Evolutionary conservation across 2,888 invertebrate species (phyloP), one percentile per base, ranked within the genome.

Genomic region (Oxyscelio sp.): DNA sequence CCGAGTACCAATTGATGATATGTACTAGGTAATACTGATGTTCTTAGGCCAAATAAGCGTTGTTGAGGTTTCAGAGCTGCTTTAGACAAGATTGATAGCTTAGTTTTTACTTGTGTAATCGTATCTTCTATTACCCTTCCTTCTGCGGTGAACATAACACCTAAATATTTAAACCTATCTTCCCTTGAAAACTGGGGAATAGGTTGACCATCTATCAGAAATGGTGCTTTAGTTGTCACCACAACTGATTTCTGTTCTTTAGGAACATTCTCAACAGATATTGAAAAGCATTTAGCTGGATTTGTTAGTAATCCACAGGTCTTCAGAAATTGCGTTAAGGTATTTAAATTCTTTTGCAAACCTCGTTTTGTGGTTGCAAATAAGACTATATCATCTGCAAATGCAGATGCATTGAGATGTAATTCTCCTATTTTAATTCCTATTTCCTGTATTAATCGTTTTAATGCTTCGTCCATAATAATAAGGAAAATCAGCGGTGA

Each of bases 1-100:
- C 92, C 94, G 2, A 94, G 81, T 70, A 90, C 91, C 13, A 94
- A 50, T 5, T 85, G 87, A 83, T 94, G 94, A 56, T 92, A 85
- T 71, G 70, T 31, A 0, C 21, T n/a, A 0, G 87, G 87, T 0
- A 87, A 2, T 0, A 86, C 48, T 13, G 79, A 27, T 0, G 50
- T 59, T 19, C 85, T 40, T 5, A 85, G 31, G 0, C 80, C 86
- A 21, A 73, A 87, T 0, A 89, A 45, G 4, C 87, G 27, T 17
- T 87, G 86, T 21, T 89, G 87, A 2, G 86, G 85, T 38, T 85
- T 85, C 0, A 88, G 17, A 0, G 85, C 75, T 2, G 87, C 87
- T 54, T 22, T 50, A 3, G 59, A 43, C 0, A 88, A 63, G 2
- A 8, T 48, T 11, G 65, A 27, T 1, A 86, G 11, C 2, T 4